These are phyloP conservation scores for Hydriomena furcata DNA, from an alignment of 2,888 invertebrate species.

Conservation along the genomic window DNA sequence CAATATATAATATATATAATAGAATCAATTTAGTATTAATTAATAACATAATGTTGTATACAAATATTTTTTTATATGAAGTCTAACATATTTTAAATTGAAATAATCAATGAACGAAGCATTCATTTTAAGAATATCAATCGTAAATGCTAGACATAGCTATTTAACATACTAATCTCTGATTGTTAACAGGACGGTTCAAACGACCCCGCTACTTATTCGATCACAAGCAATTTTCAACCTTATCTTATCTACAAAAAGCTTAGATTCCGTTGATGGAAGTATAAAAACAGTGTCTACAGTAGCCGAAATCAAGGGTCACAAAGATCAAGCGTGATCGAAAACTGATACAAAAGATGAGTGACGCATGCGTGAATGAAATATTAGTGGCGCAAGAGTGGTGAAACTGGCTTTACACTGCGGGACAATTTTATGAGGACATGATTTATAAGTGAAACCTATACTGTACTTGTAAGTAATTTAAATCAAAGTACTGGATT, in stretches of 20 bases:
- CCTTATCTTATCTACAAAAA: constrained; percentile 40
- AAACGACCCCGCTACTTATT: constrained; percentile 51
- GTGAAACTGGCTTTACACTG: constrained; percentile 48
- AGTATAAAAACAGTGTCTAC: constrained; percentile 68
- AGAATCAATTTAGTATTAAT: no score
- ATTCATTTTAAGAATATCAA: constrained; percentile 51
- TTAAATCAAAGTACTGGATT: no score
- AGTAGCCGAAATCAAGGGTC: constrained; percentile 81
- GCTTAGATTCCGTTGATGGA: constrained; percentile 41
- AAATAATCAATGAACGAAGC: constrained; percentile 36
- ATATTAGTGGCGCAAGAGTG: constrained; percentile 67
- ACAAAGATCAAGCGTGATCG: constrained; percentile 77
- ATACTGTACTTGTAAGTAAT: no score
- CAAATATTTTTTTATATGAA: no score
- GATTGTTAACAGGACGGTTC: constrained; percentile 73
- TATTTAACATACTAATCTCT: constrained; percentile 73
- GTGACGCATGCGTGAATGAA: constrained; percentile 80
- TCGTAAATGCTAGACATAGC: constrained; percentile 38
- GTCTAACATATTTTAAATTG: constrained; percentile 5
- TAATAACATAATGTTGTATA: no score
- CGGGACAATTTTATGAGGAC: constrained; percentile 16
- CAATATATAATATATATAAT: no score
- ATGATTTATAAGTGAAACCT: no score
- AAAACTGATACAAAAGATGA: constrained; percentile 79
- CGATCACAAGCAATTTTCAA: constrained; percentile 31